Evolutionary conservation across 2,113 vertebrate genomes (phyloP), one percentile per base, ranked within the genome.

Genomic region (Varanus salvator): DNA sequence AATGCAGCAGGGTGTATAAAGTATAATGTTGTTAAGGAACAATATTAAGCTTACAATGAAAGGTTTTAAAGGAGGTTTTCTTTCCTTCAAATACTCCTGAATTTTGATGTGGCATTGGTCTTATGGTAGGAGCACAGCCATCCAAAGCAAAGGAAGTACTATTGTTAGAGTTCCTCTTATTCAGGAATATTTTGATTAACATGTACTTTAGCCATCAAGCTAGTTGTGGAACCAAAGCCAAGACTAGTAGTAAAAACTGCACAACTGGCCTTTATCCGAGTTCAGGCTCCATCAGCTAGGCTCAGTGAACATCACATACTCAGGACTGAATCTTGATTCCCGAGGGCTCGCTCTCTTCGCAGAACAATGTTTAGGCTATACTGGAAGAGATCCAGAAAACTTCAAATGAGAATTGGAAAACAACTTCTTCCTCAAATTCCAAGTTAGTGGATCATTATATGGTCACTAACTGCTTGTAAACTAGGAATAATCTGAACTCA

Each of bases 381-480:
- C 94, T 95, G 94, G 85, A 95, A 95, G 90, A 94, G 93, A 95
- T 94, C 94, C 96, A 96, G 96, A 96, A 94, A 95, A 95, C 91
- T 85, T 95, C 94, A 92, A 85, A 87, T 94, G 94, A 95, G 94
- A 94, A 92, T 85, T 89, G 80, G 93, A 92, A 91, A 93, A 93
- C 85, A 89, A 87, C 44, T 27, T 68, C 38, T 21, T 9, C 27
- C 57, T 34, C 29, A 52, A 87, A 50, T 74, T 74, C 74, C 86
- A 88, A 93, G 85, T 93, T 71, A 90, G 64, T 25, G 89, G 90
- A 64, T 84, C 81, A 82, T 68, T 82, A 88, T 87, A 38, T 54
- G n/a, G 78, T 72, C 68, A 82, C 66, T 81, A 88, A 64, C 38
- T 85, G 48, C 25, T 31, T 80, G 50, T 15, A 48, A 21, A 66